A percentile compares a stretch with the other conserved stretches of the same genome.
Conservation (phyloP, 2,797 vertebrate species). For the Gallinago nigripennis region DNA sequence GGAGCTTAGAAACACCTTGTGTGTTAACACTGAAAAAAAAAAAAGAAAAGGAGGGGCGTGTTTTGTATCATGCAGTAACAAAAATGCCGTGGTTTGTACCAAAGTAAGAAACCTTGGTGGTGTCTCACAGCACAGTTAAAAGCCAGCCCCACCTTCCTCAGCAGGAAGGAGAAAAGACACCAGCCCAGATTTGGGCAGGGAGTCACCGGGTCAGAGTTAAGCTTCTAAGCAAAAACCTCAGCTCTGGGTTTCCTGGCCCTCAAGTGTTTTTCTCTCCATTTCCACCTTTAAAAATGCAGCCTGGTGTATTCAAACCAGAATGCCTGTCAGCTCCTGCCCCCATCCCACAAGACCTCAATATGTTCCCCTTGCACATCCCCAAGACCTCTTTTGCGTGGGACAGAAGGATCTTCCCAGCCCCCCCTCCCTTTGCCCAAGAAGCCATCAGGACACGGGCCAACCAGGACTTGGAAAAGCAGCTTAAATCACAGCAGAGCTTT, state of each 20-base stretch:
- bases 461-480: too few species aligned
- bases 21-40: neutral
- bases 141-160: neutral
- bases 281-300: neutral
- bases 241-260: neutral
- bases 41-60: neutral
- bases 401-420: neutral
- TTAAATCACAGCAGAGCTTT: too few species aligned
- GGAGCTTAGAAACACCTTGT: neutral
- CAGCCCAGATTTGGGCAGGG: neutral
- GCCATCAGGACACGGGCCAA: too few species aligned
- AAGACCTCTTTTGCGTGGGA: neutral
- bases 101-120: neutral
- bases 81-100: neutral
- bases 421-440: too few species aligned
- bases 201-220: slow-evolving; percentile 4
- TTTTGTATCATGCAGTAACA: neutral
- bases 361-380: neutral
- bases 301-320: neutral
- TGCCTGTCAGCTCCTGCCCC: neutral
- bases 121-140: neutral
- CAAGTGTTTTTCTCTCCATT: neutral
- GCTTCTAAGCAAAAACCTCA: neutral
- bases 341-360: neutral
- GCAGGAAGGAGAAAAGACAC: neutral